These are phyloP conservation scores for Drosophila affinis DNA, from an alignment of 2,888 invertebrate species.

Conservation along the genomic window DNA sequence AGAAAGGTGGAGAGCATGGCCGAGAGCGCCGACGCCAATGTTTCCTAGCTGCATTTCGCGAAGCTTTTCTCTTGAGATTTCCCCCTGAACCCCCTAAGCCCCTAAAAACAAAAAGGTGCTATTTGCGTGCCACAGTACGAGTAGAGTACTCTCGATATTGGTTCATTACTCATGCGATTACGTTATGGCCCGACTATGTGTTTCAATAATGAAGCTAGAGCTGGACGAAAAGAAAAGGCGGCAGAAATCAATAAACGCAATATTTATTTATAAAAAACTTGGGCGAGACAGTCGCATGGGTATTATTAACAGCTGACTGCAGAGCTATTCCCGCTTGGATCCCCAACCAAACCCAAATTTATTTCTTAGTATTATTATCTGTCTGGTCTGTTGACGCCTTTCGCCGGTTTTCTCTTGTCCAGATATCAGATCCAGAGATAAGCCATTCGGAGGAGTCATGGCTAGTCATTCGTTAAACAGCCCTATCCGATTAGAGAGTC, in stretches of 20 bases:
- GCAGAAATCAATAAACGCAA: slow-evolving; percentile 35
- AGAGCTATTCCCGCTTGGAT: background rate
- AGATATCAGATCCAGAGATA: slow-evolving; percentile 52
- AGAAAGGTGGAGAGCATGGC: slow-evolving; percentile 26
- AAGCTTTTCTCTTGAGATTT: slow-evolving; percentile 51
- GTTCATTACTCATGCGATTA: slow-evolving; percentile 56
- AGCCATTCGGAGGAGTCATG: slow-evolving; percentile 13
- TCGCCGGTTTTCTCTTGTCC: slow-evolving; percentile 24
- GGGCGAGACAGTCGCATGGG: background rate
- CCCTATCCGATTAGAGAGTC: slow-evolving; percentile 37
- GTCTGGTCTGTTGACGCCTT: slow-evolving; percentile 15
- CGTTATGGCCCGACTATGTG: slow-evolving; percentile 45
- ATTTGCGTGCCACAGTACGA: slow-evolving; percentile 13
- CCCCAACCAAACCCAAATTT: background rate
- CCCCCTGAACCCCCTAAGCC: slow-evolving; percentile 1
- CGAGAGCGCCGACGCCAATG: slow-evolving; percentile 63
- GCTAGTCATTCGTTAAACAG: slow-evolving; percentile 29
- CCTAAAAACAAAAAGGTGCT: slow-evolving; percentile 6
- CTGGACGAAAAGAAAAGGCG: slow-evolving; percentile 35
- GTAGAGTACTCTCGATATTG: slow-evolving; percentile 37
- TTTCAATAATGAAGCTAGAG: slow-evolving; percentile 37
- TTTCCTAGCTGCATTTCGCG: slow-evolving; percentile 44
- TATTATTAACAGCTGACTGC: slow-evolving; percentile 4
- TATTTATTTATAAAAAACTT: slow-evolving; percentile 11
- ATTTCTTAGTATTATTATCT: slow-evolving; percentile 1